Evolutionary conservation across 2,113 vertebrate genomes (phyloP), one percentile per base, ranked within the genome.

Genomic region (Gambusia affinis): DNA sequence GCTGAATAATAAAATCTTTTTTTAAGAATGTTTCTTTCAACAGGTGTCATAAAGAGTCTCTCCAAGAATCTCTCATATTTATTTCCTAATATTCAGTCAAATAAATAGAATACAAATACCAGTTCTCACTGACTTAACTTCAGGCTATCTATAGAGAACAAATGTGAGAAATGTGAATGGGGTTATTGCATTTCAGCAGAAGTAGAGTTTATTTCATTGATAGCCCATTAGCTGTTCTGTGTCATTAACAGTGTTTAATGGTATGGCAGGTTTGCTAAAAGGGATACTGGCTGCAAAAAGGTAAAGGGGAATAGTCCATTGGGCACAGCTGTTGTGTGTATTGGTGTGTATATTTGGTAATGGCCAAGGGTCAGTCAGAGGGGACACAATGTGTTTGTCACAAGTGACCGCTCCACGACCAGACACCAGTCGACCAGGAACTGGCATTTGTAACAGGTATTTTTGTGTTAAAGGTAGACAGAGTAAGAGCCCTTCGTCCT

Each of bases 331-430:
- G 61, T 28, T 74, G 67, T 79, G 60, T 76, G 67, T 78, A 62
- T 78, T 57, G n/a, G 31, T 70, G 70, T 73, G 51, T 67, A 31
- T 75, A 60, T 76, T 57, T 70, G 57, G 62, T 80, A 70, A 76
- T 76, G 62, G 71, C 83, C n/a, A 79, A 82, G 77, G 92, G 92
- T 94, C 91, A 93, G 57, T 73, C 28, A 85, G 80, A 90, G 90
- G 89, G 84, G 73, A 91, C 80, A 72, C 88, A 28, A 90, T 93
- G 85, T 86, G 82, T 91, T 86, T 90, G 90, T 94, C 79, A 90
- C 88, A 84, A 90, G 67, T 93, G 89, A 92, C 87, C 88, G 90
- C 91, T 87, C 82, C 64, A 61, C 72, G 82, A 90, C 90, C 88
- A 82, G 85, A 84, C 81, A 81, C 72, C 54, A 81, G 70, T 77